Evolutionary conservation across 2,113 vertebrate genomes (phyloP), one percentile per base, ranked within the genome.

Genomic region (Urocitellus parryii): DNA sequence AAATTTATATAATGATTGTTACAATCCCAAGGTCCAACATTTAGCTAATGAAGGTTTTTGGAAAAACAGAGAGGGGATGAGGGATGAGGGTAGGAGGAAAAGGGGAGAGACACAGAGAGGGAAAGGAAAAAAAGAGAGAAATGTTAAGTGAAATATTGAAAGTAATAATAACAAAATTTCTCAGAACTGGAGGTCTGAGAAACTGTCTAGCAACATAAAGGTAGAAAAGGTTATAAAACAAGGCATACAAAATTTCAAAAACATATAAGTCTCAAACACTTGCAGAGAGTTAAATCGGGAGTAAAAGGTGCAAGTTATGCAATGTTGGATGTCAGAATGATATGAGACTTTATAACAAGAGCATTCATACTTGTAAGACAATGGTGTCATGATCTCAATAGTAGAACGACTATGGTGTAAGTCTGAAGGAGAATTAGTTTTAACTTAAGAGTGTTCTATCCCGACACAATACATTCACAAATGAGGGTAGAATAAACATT

Each of bases 81-180:
- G 11, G 22, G 1, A 22, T 63, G 51, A 34, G 17, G 24, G 61
- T 63, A 27, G 61, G 61, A 63, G 39, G 65, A 91, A 16, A 25
- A 51, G 56, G 42, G 20, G 25, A 65, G 14, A 32, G 7, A 17
- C 18, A 70, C 65, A 27, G 65, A 39, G 22, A 17, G 34, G 37
- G 65, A 39, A 20, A 17, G 34, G 27, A 12, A 34, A 53, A 10
- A 86, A 29, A 74, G 56, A 51, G 48, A 53, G 51, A 53, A 53
- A 67, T 37, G 45, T 25, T 63, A 94, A 37, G 48, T 25, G 67
- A 76, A 42, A 25, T 7, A 83, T 42, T 82, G 29, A 77, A 81
- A 82, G 11, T 91, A 94, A 73, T 67, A 78, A 72, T 86, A 90
- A 85, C 53, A 48, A 70, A 82, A 70, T 77, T 68, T 70, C 25